A percentile compares a stretch with the other conserved stretches of the same genome.
These are phyloP conservation scores for Lepeophtheirus salmonis DNA, from an alignment of 1,140 invertebrate genomes.

Conservation along the genomic window DNA sequence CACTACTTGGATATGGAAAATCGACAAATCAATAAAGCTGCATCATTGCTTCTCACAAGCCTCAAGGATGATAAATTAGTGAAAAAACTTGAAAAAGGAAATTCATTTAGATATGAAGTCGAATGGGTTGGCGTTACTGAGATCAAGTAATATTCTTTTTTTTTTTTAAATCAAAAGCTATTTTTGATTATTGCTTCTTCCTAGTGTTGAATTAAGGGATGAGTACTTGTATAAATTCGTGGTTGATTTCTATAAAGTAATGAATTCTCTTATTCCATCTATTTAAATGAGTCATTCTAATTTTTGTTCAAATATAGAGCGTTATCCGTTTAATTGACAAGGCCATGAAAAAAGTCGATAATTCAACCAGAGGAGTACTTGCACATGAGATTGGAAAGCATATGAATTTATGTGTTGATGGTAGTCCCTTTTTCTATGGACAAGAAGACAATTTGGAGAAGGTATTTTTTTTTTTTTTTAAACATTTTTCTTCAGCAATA, in stretches of 20 bases:
- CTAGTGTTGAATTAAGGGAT: not conserved
- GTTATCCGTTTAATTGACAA: slow-evolving; percentile 6
- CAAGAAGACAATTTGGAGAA: slow-evolving; percentile 2
- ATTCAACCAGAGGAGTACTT: not conserved
- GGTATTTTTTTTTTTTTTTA: not conserved
- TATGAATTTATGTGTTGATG: not conserved
- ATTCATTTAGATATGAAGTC: not conserved
- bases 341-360: slow-evolving; percentile 8
- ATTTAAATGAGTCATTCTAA: not conserved
- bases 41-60: not conserved
- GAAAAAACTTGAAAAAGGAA: not conserved
- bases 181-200: not conserved
- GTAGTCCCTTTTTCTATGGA: not conserved
- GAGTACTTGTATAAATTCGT: not conserved
- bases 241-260: not conserved
- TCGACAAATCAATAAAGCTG: not conserved
- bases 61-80: not conserved
- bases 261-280: not conserved
- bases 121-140: not conserved
- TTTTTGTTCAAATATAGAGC: not conserved
- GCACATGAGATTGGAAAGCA: slow-evolving; percentile 4
- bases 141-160: not conserved
- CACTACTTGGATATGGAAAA: not conserved
- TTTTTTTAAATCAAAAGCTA: not conserved
- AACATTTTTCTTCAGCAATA: not conserved